Base-by-base conservation (phyloP, 2,113 vertebrate species). In the Colaptes auratus region DNA sequence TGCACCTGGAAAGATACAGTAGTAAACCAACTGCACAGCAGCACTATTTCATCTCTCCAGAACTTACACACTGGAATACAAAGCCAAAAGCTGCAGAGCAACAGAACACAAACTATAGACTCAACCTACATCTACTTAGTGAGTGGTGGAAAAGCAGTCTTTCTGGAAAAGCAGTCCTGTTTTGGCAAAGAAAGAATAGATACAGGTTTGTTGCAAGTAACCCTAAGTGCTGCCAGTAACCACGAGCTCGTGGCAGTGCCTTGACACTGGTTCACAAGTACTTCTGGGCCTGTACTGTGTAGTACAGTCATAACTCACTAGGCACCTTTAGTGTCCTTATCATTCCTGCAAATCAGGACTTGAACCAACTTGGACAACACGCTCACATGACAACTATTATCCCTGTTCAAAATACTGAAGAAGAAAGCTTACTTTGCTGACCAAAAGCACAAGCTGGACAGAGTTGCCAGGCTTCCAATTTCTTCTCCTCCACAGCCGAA, bases 11-110 rank as follows among this genome's bases (percentile, higher is more conserved):
- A 77, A 9, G 23, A 63, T 6, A 24, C 55, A 70, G 24, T 2
- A 20, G 24, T 44, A 55, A 60, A 44, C 59, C 36, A 0, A 1
- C 39, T 2, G 1, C 59, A 8, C 0, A 1, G 50, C 64, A 44
- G 64, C 9, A 24, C 73, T 50, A 63, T 24, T 61, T 63, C n/a
- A 72, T 60, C 59, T 86, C 69, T 66, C 56, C 42, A 80, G 23
- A 92, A 72, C 63, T 24, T 7, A 35, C 16, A 19, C 11, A 11
- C 15, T 27, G 35, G 19, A 70, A 67, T 3, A 75, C 35, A 48
- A 5, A 28, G 15, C 23, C 3, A 2, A 67, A 75, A 76, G 33
- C 30, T 59, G 36, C 30, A 67, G 33, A 69, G 48, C 23, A 33
- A 35, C 35, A 18, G 31, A 80, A 58, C 1, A 2, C 31, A 75